Percentiles rank a stretch among this genome's conserved stretches.
Conservation (phyloP, 2,797 vertebrate genomes). For the Aulostomus chinensis region DNA sequence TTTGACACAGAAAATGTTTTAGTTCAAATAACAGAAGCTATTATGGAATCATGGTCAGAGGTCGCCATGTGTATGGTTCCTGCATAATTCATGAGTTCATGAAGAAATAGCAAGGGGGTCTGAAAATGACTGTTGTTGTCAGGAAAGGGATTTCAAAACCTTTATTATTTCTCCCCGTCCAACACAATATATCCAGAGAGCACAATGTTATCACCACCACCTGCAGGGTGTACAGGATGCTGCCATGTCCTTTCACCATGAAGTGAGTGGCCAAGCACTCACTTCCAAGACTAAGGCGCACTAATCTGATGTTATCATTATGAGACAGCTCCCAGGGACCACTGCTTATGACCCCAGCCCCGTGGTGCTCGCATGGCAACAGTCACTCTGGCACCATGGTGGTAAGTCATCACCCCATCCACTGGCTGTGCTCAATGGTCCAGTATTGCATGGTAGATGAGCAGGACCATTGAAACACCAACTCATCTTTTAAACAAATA, state of each 20-base stretch:
- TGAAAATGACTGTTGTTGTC: conserved; percentile 66
- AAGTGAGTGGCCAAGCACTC: conserved; percentile 71
- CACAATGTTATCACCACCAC: conserved; percentile 69
- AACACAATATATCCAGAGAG: conserved; percentile 55
- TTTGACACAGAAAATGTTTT: conserved; percentile 96
- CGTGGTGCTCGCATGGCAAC: conserved; percentile 70
- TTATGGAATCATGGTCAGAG: conserved; percentile 89
- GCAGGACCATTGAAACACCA: conserved; percentile 61
- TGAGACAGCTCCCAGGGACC: conserved; percentile 70
- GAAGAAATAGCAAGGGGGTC: conserved; percentile 78
- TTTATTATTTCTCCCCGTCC: conserved; percentile 50
- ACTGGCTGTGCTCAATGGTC: conserved; percentile 86
- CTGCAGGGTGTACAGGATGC: conserved; percentile 64
- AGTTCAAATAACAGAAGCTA: conserved; percentile 94
- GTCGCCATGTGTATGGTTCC: conserved; percentile 79
- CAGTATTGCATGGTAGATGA: conserved; percentile 79
- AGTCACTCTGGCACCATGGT: conserved; percentile 62
- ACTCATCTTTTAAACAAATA: conserved; percentile 81
- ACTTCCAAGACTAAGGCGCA: conserved; percentile 65
- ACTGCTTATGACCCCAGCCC: conserved; percentile 75
- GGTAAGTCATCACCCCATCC: conserved; percentile 65
- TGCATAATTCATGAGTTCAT: conserved; percentile 95
- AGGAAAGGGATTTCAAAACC: conserved; percentile 59
- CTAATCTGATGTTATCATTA: conserved; percentile 79
- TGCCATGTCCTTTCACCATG: conserved; percentile 47